Base-by-base conservation (phyloP, 2,888 invertebrate species). In the Galeopsomyia nigrocyanea region DNA sequence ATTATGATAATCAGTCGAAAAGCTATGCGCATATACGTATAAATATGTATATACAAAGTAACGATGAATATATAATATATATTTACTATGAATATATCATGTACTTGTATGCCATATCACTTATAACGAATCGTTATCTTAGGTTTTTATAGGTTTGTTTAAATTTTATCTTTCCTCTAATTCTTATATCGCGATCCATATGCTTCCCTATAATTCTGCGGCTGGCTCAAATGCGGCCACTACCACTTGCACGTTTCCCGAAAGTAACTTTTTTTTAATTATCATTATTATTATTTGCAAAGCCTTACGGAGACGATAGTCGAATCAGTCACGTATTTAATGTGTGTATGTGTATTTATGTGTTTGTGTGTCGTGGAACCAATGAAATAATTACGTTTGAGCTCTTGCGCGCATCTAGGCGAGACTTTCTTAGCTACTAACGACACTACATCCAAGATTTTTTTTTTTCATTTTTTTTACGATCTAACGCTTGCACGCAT, bases 1-100 rank as follows among this genome's bases (percentile, higher is more conserved):
- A 76, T 83, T 83, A 83, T 77, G 80, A 80, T 85, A 84, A 84
- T 85, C 85, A 85, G 85, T 85, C 85, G 80, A 82, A 83, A 83
- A 84, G 83, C 84, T 85, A 85, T 83, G 79, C 82, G 78, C 80
- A 77, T 82, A 82, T 79, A 79, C 77, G 77, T 80, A 78, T 77
- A 78, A 81, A 79, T 81, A 80, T 79, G 79, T 76, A 79, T 78
- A 79, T 80, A 79, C 77, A 78, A 78, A 80, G 77, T 78, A 79
- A 78, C 78, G 78, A 78, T 79, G 77, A 78, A 79, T 79, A 78
- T 78, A 79, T 77, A 74, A 78, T 79, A 79, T 77, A 77, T 74
- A 75, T 73, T 69, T 75, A 73, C 73, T 75, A 75, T 75, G 70
- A 73, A 76, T 76, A 74, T 74, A 74, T 76, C 60, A 76, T 76